These are phyloP conservation scores for Acanthoscelides obtectus DNA, from an alignment of 2,888 invertebrate genomes.

Conservation along the genomic window DNA sequence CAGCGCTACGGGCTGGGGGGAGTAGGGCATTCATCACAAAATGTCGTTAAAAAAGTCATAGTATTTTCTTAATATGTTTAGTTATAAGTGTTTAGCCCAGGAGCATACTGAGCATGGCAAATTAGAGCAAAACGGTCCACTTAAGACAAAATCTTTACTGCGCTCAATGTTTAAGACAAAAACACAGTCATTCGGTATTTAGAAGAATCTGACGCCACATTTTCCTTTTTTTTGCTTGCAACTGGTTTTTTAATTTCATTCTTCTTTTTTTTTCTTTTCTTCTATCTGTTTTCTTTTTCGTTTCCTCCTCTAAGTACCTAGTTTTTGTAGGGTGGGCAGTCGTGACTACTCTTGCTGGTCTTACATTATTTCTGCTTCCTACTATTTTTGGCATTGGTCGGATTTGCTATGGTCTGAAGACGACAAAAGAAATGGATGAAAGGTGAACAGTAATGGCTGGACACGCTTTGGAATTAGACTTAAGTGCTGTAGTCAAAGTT, in stretches of 20 bases:
- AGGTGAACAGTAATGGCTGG: not conserved
- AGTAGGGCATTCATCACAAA: no score
- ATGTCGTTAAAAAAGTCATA: no score
- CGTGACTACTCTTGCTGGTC: constrained; percentile 1
- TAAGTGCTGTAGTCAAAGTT: no score
- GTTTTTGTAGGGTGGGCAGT: constrained; percentile 6
- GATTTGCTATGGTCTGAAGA: not conserved
- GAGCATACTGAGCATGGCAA: no score
- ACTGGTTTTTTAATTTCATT: not conserved
- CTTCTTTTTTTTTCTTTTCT: not conserved
- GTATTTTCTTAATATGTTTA: no score
- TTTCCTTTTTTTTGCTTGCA: not conserved
- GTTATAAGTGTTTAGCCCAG: no score
- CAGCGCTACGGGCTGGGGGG: no score
- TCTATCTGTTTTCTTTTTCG: constrained; percentile 4
- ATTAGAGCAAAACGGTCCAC: not conserved
- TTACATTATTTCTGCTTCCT: not conserved
- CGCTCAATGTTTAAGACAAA: not conserved
- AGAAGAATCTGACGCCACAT: not conserved
- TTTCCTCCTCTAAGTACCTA: not conserved
- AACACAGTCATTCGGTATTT: not conserved
- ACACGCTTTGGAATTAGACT: no score
- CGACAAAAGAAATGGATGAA: not conserved
- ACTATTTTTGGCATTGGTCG: constrained; percentile 1
- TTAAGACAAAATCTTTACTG: not conserved